Conservation (phyloP, 2,113 vertebrate genomes). For the Laterallus jamaicensis region DNA sequence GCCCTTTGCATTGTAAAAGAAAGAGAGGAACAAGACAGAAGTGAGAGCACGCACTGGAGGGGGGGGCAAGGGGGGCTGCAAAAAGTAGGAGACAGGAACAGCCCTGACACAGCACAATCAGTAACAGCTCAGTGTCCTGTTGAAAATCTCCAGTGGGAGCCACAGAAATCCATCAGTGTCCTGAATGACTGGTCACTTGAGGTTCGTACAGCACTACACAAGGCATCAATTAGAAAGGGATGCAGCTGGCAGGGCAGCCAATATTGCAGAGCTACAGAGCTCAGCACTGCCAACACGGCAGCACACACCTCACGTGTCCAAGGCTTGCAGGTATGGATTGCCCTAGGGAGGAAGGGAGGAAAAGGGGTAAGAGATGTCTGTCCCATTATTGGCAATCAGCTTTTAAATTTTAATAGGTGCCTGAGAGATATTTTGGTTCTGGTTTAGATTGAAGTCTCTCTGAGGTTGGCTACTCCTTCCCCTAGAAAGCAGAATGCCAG, state of each 20-base stretch:
- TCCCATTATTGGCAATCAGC: not conserved
- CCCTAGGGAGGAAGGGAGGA: no score
- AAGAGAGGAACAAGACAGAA: not conserved
- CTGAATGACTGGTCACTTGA: not conserved
- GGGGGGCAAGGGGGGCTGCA: not conserved
- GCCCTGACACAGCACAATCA: not conserved
- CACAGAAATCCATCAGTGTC: not conserved
- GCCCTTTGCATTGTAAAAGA: not conserved
- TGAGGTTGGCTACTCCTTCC: not conserved
- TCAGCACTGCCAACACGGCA: not conserved
- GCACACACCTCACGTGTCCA: fast-evolving
- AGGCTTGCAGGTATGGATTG: fast-evolving
- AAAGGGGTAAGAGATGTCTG: not conserved
- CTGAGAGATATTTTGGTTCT: not conserved
- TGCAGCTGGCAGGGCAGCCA: not conserved
- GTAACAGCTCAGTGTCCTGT: not conserved
- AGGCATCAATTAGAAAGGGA: not conserved
- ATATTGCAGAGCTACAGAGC: not conserved
- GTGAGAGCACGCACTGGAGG: fast-evolving
- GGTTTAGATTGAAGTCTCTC: not conserved
- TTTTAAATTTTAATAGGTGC: not conserved
- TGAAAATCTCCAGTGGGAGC: not conserved
- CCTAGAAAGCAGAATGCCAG: not conserved
- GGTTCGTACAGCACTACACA: fast-evolving
- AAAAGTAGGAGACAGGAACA: not conserved